Evolutionary conservation across 2,888 invertebrate genomes (phyloP).

Genomic region (Eueremaeus valkanovi): DNA sequence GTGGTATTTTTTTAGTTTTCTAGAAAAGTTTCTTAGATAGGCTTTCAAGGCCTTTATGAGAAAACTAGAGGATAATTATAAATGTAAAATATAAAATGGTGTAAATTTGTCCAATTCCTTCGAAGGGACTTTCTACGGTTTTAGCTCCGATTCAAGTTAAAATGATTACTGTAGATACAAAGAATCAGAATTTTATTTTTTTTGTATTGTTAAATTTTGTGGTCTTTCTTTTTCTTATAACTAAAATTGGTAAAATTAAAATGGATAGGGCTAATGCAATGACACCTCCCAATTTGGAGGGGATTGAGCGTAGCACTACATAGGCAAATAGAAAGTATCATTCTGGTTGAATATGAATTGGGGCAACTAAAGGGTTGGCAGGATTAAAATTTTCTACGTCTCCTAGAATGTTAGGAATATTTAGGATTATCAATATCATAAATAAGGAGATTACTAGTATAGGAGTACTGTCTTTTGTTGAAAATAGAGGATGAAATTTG

Average conservation of each 20-base stretch:
- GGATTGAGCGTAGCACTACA: conserved; percentile 72
- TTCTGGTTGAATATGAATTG: conserved; percentile 74
- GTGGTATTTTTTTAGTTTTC: background rate
- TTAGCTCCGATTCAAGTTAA: conserved; percentile 69
- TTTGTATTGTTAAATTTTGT: conserved; percentile 59
- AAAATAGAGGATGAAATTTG: conserved; percentile 65
- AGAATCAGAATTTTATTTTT: conserved; percentile 57
- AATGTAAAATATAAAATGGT: background rate
- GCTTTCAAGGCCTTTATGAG: background rate
- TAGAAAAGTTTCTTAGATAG: background rate
- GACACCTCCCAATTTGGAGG: conserved; percentile 73
- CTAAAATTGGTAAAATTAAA: conserved; percentile 55
- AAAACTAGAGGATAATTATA: background rate
- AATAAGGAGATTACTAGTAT: conserved; percentile 56
- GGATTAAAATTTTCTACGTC: conserved; percentile 71
- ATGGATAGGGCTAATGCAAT: conserved; percentile 64
- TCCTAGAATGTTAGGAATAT: conserved; percentile 61
- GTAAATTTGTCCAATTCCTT: conserved; percentile 28
- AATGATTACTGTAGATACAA: conserved; percentile 59
- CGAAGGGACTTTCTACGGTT: conserved; percentile 63
- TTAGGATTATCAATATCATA: conserved; percentile 57
- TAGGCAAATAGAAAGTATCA: conserved; percentile 80
- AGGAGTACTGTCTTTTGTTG: conserved; percentile 60
- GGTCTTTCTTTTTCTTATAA: conserved; percentile 34
- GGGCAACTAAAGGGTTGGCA: conserved; percentile 66